Conservation (phyloP, 2,888 invertebrate species). For the Agrotis clavis region DNA sequence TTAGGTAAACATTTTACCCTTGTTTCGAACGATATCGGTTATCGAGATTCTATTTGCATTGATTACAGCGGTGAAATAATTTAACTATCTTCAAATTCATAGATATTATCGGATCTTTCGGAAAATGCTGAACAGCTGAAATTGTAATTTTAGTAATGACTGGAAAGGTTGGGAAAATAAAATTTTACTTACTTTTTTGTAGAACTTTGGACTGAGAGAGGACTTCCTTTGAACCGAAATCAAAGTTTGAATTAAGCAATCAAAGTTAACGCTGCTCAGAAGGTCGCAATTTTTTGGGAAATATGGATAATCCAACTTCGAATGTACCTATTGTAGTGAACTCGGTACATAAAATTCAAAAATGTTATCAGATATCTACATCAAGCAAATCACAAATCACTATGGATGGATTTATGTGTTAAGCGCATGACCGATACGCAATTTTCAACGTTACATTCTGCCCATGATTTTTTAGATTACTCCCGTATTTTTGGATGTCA, state of each 20-base stretch:
- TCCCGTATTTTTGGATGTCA: slow-evolving; percentile 42
- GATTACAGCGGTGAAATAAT: slow-evolving; percentile 40
- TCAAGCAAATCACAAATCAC: slow-evolving; percentile 41
- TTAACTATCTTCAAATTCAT: slow-evolving; percentile 25
- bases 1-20: slow-evolving; percentile 33
- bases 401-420: slow-evolving; percentile 50
- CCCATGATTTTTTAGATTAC: slow-evolving; percentile 51
- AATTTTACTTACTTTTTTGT: slow-evolving; percentile 5
- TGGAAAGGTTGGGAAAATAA: neutral
- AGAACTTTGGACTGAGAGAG: slow-evolving; percentile 54
- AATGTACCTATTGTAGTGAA: slow-evolving; percentile 22
- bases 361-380: slow-evolving; percentile 27
- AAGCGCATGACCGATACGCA: slow-evolving; percentile 42
- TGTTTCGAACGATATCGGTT: slow-evolving; percentile 19
- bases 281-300: slow-evolving; percentile 29
- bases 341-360: slow-evolving; percentile 18
- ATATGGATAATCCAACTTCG: slow-evolving; percentile 1
- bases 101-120: slow-evolving; percentile 14
- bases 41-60: slow-evolving; percentile 34
- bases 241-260: slow-evolving; percentile 81
- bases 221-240: slow-evolving; percentile 73
- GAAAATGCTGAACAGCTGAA: slow-evolving; percentile 4
- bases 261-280: slow-evolving; percentile 77
- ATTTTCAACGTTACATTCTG: slow-evolving; percentile 52
- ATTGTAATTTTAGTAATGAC: slow-evolving; percentile 9